Base-by-base conservation (phyloP, 2,888 invertebrate species). In the Microchrysa polita region DNA sequence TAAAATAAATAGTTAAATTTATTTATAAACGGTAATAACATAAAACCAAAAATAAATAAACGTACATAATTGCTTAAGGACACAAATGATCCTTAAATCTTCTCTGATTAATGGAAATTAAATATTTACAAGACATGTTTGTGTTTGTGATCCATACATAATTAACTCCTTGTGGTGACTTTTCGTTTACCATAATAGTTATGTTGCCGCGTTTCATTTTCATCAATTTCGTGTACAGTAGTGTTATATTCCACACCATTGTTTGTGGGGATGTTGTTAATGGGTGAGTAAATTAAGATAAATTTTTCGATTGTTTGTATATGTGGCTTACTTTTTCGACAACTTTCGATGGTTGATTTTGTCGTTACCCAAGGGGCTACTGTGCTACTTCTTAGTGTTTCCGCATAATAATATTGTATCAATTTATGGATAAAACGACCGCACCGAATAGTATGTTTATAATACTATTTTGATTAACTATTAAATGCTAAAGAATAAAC, bases 231-330 rank as follows among this genome's bases (percentile, higher is more conserved):
- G 55, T 63, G 12, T 57, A 42, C 44, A 40, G 71, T 20, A 55
- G 69, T 71, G 63, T 74, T 14, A 57, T 71, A 16, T 61, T 74
- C 18, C 60, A 52, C 55, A 61, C 73, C 20, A 73, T 73, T 23
- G 67, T 73, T 60, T 73, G 73, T 22, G 69, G 67, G 22, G 73
- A 73, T 60, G 60, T 67, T 12, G 61, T 67, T n/a, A 73, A 73
- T n/a, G 73, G 73, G 73, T 73, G 53, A 73, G 73, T 67, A 18
- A 34, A 34, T 34, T 34, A 34, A 7, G 27, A 34, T 34, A 5
- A 2, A 34, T 34, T 34, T 34, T 34, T 5, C 2, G 27, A 34
- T 34, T 34, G 27, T 34, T 34, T 34, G 27, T 2, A 34, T 34
- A 7, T 34, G 2, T 34, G 27, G n/a, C n/a, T n/a, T 7, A 34